Base-by-base conservation (phyloP, 2,888 invertebrate species). In the Cataglyphis albicans region DNA sequence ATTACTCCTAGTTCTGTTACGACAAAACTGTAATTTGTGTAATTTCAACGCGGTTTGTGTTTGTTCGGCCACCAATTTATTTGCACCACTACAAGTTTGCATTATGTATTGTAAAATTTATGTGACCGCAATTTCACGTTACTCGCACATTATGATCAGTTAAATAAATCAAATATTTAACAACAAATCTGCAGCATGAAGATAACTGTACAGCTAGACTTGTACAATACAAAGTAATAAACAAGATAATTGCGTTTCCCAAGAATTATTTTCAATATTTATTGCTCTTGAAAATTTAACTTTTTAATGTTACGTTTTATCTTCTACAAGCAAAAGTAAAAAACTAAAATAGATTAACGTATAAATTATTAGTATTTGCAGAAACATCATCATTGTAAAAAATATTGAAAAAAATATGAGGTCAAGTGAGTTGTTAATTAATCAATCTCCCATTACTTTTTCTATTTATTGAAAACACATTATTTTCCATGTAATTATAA, bases 351-450 rank as follows among this genome's bases (percentile, higher is more conserved):
- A 1, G 4, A 18, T 35, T 52, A 21, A 29, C 1, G 0, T n/a
- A 55, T 65, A 55, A 70, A 59, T 44, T 59, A 59, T 35, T 65
- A 1, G 32, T 70, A 25, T 32, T 68, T 68, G 4, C 21, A 74
- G 41, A 52, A 57, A 44, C 15, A 3, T 52, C n/a, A 7, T 12
- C 25, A 12, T 29, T 38, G 52, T 10, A 21, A 10, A 68, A 12
- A 78, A 55, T 38, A 67, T 48, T 74, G 15, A 65, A 7, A 21
- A 38, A 41, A 55, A 9, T n/a, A n/a, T 12, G 2, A 70, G 48
- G 38, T 67, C 35, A 80, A 64, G 84, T 87, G 76, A 88, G 83
- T 72, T 21, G 72, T 55, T 38, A 25, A 21, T 75, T 63, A 61
- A 0, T 81, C 15, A 52, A 63, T 21, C 9, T 61, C 29, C 15